Percentiles rank a stretch among this genome's conserved stretches.
phyloP scores from a whole-genome alignment of 2,797 vertebrate genomes.

The Poeciliopsis infans region DNA sequence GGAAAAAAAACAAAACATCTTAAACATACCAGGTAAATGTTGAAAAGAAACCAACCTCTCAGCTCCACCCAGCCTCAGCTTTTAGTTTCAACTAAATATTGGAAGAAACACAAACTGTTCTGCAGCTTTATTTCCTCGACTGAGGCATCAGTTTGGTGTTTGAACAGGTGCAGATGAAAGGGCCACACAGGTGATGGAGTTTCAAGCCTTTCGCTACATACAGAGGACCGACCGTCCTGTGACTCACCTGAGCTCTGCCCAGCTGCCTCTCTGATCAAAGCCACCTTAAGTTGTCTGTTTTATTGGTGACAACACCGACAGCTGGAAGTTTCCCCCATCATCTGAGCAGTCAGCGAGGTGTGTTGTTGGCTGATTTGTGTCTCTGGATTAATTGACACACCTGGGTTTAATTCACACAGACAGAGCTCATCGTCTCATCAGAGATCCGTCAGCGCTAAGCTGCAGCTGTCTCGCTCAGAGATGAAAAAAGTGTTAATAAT shows the following conservation, averaged over 20 bases:
- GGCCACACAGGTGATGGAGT: conserved; percentile 68
- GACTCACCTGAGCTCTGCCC: conserved; percentile 72
- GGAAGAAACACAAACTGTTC: conserved; percentile 22
- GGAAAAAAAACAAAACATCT: not conserved
- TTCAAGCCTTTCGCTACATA: conserved; percentile 21
- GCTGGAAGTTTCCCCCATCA: conserved; percentile 56
- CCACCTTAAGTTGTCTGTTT: conserved; percentile 32
- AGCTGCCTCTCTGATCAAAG: conserved; percentile 82
- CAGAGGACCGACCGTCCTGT: conserved; percentile 64
- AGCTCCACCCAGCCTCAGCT: not conserved
- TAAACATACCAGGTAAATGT: not conserved
- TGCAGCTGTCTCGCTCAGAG: conserved; percentile 63
- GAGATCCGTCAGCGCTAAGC: conserved; percentile 73
- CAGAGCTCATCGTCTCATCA: conserved; percentile 66
- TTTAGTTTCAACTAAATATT: conserved; percentile 15
- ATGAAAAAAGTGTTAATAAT: conserved; percentile 60
- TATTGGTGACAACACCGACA: conserved; percentile 66
- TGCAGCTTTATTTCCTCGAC: conserved; percentile 32
- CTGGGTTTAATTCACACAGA: conserved; percentile 77
- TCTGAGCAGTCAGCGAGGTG: conserved; percentile 55
- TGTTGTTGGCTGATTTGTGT: conserved; percentile 64
- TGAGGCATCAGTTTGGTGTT: conserved; percentile 63
- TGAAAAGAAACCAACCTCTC: not conserved
- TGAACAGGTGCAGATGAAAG: conserved; percentile 82
- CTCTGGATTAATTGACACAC: conserved; percentile 81